Evolutionary conservation across 1,140 invertebrate species (phyloP), one percentile per base, ranked within the genome.

Genomic region (Bombus affinis): DNA sequence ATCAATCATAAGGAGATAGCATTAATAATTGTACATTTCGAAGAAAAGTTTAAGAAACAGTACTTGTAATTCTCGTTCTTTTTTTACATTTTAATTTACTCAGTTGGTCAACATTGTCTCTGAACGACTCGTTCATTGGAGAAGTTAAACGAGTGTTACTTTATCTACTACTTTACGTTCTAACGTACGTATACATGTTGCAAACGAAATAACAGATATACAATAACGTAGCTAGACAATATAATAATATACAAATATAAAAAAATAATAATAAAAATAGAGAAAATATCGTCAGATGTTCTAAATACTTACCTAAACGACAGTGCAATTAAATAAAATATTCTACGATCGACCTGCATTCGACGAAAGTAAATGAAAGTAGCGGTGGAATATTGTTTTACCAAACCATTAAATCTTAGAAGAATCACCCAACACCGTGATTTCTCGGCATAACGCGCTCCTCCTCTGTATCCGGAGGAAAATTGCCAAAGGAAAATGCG

Each of bases 401-500:
- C 9, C 22, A 59, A 59, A 28, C 57, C 10, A 13, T 62, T 62
- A 62, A 62, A 62, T 62, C 57, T 75, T 65, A 47, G 47, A 73
- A 65, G 35, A 28, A 39, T 10, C 15, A 13, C 28, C 35, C 25
- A n/a, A 44, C 70, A 32, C 28, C n/a, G n/a, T 32, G 82, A 71
- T 79, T 70, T 79, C 76, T 44, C 35, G 47, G 13, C 44, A 62
- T 62, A 47, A 77, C 47, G 37, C 78, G 75, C 68, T 77, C 62
- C 59, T 83, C 66, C 77, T 81, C 68, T 13, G 37, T 35, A 35
- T 18, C 74, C 65, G 71, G 86, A 87, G 62, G 75, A 85, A 87
- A 90, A 89, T 90, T 90, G 89, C 32, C 78, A 62, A 90, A 85
- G 83, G 72, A 81, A 78, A 85, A 90, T 68, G 80, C 70, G 78